These are phyloP conservation scores for Mus musculus DNA, from an alignment of 2,113 vertebrate species.

Conservation along the genomic window DNA sequence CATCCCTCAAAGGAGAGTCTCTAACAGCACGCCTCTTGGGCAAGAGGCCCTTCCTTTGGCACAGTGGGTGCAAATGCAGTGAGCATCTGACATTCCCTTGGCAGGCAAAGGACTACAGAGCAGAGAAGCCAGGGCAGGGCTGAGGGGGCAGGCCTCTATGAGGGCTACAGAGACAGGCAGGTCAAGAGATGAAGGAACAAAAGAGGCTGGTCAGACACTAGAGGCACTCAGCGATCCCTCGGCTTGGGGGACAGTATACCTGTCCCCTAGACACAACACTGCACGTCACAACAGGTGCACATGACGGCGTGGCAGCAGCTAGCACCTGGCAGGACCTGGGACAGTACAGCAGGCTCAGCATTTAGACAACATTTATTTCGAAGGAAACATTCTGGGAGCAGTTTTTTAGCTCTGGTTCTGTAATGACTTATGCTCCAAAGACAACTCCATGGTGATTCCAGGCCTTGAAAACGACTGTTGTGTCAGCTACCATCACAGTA, in stretches of 20 bases:
- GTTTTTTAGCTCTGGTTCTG: conserved; percentile 13
- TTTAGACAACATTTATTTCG: not conserved
- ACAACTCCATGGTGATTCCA: not conserved
- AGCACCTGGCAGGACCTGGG: not conserved
- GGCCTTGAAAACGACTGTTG: not conserved
- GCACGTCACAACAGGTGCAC: not conserved
- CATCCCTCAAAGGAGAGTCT: not conserved
- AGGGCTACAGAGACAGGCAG: not conserved
- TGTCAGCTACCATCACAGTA: not conserved
- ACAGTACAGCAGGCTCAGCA: not conserved
- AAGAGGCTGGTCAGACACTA: not conserved
- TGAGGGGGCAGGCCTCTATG: no score
- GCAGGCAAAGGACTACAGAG: not conserved
- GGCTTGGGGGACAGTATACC: not conserved
- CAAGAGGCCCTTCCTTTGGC: not conserved
- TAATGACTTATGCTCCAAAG: not conserved
- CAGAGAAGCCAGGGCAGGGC: not conserved
- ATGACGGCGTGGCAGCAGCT: not conserved
- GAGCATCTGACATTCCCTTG: not conserved
- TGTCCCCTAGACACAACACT: not conserved
- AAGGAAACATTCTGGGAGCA: conserved; percentile 1
- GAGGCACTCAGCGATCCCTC: not conserved
- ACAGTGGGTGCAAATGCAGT: not conserved
- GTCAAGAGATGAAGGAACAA: not conserved
- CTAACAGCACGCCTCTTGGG: not conserved